Evolutionary conservation across 2,797 vertebrate species (phyloP).

Genomic region (Muraenolepis orangiensis): DNA sequence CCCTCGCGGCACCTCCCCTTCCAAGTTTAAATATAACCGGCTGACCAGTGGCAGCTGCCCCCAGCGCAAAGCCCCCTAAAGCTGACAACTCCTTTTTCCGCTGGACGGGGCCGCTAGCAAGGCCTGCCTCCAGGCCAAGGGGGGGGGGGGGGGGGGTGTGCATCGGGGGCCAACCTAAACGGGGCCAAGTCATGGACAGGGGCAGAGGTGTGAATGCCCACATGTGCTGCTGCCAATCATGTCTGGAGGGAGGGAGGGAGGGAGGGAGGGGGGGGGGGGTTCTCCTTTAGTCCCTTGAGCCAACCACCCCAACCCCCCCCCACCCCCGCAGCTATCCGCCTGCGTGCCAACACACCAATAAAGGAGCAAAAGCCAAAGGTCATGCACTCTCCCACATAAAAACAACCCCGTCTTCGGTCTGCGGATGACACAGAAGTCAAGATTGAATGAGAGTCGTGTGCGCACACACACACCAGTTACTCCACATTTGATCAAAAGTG

Average conservation of each 20-base stretch:
- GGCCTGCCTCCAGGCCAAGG: constrained; percentile 33
- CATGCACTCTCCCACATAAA: constrained; percentile 22
- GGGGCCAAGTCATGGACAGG: constrained; percentile 46
- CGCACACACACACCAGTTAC: not conserved
- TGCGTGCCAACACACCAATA: constrained; percentile 34
- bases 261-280: constrained; percentile 1
- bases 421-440: constrained; percentile 11
- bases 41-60: constrained; percentile 71
- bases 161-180: constrained; percentile 54
- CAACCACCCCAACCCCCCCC: constrained; percentile 62
- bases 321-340: constrained; percentile 55
- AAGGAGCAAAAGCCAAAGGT: constrained; percentile 43
- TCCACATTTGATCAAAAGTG: not conserved
- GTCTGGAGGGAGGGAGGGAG: constrained; percentile 29
- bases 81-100: constrained; percentile 71
- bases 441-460: constrained; percentile 5
- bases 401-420: constrained; percentile 2
- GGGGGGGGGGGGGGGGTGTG: constrained; percentile 45
- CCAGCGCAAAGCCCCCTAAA: constrained; percentile 70
- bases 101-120: constrained; percentile 28
- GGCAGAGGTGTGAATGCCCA: constrained; percentile 69
- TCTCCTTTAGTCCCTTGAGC: constrained; percentile 60
- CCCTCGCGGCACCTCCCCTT: constrained; percentile 49
- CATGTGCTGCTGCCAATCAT: constrained; percentile 89
- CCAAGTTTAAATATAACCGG: constrained; percentile 75